Base-by-base conservation (phyloP, 2,797 vertebrate species). In the Liparis tanakae region DNA sequence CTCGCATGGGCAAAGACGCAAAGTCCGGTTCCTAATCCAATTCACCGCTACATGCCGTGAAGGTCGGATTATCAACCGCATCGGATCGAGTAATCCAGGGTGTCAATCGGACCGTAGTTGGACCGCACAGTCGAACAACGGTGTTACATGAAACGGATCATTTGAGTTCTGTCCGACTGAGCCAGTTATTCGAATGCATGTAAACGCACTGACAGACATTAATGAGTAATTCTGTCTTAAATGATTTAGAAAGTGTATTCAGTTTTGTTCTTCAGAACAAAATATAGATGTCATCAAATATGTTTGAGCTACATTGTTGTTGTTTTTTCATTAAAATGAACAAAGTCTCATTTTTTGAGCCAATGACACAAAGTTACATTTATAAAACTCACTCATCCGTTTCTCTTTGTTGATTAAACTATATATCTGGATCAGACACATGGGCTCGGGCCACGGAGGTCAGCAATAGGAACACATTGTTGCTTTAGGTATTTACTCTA, bases 401-500 rank as follows among this genome's bases (percentile, higher is more conserved):
- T 55, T 25, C 12, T 25, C 30, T 37, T 55, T 36, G 36, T 53
- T 13, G 14, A 13, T 43, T 0, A 61, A 62, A 63, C 20, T 54
- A 46, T 17, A 44, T 43, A 44, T 44, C 10, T 44, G 43, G 48
- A 50, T n/a, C 18, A 50, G n/a, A 69, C 14, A 30, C 65, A 62
- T 34, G 30, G 10, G 2, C 50, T 70, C 2, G 3, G 50, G 43
- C 44, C 25, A 39, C 22, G n/a, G 7, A 43, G 22, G 20, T 43
- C 14, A 43, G 8, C 7, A 48, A 55, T 12, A 59, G 14, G 1
- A 59, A 59, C 33, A 36, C 22, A 10, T 7, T n/a, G 56, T 50
- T 70, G 39, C 34, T 61, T 73, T 73, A 37, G 6, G 8, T 18
- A 46, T 56, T 53, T 61, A 57, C 17, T 20, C 59, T 17, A 20